Evolutionary conservation across 2,888 invertebrate species (phyloP).

Genomic region (Polymixis lichenea): DNA sequence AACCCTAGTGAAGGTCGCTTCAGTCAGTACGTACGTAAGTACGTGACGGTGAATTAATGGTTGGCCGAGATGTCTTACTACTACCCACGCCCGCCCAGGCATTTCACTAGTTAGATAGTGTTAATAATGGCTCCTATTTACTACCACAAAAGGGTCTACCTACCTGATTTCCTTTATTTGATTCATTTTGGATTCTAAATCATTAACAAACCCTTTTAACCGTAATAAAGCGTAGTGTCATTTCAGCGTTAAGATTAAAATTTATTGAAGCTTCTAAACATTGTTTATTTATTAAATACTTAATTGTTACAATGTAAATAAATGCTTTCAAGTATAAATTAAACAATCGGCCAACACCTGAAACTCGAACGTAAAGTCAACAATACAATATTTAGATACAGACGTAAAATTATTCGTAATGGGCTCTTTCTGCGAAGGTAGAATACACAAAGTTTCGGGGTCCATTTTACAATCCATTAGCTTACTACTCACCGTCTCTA

Average conservation of each 20-base stretch:
- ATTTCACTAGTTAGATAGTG: conserved; percentile 24
- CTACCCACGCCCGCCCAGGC: background rate
- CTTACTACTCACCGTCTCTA: conserved; percentile 22
- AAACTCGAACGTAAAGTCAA: conserved; percentile 7
- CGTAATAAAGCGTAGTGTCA: conserved; percentile 4
- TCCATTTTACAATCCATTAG: conserved; percentile 48
- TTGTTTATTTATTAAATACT: conserved; percentile 6
- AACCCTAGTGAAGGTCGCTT: conserved; percentile 29
- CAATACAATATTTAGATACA: conserved; percentile 30
- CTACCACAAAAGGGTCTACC: conserved; percentile 13
- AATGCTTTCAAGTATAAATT: conserved; percentile 2
- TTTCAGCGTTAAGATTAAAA: background rate
- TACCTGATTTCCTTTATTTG: conserved; percentile 5
- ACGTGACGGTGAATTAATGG: conserved; percentile 57
- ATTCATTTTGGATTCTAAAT: conserved; percentile 14
- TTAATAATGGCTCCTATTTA: conserved; percentile 41
- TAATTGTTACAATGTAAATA: conserved; percentile 17
- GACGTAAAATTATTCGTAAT: conserved; percentile 24
- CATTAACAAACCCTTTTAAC: conserved; percentile 4
- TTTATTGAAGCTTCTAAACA: background rate
- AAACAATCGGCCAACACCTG: background rate
- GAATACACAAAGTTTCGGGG: conserved; percentile 46
- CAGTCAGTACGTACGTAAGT: conserved; percentile 8
- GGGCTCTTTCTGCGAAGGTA: conserved; percentile 15
- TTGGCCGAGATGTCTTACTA: conserved; percentile 17